Conservation (phyloP, 1,140 invertebrate species). For the Trichoplusia ni region DNA sequence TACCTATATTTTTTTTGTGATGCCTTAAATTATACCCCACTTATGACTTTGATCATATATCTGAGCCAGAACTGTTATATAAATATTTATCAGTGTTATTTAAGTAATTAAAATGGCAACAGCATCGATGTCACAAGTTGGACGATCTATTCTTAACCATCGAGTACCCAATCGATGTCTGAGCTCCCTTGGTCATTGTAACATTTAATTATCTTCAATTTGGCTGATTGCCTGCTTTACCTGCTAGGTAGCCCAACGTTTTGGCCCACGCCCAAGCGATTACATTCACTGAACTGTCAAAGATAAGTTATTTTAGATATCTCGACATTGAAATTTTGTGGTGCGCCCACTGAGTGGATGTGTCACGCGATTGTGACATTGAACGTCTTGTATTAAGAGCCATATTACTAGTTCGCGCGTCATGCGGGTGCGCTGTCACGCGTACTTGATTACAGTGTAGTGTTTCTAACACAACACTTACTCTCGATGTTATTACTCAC, state of each 20-base stretch:
- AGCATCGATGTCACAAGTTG: conserved; percentile 39
- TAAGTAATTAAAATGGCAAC: conserved; percentile 19
- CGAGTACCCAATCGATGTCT: conserved; percentile 60
- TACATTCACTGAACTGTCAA: conserved; percentile 80
- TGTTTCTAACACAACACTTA: conserved; percentile 10
- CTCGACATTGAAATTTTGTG: conserved; percentile 69
- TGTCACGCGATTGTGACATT: conserved; percentile 49
- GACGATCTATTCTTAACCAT: conserved; percentile 54
- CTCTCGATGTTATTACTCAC: conserved; percentile 7
- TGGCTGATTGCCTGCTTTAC: conserved; percentile 76
- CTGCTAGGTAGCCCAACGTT: conserved; percentile 72
- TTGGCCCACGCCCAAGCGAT: conserved; percentile 72
- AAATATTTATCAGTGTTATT: background rate
- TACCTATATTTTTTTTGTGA: no score
- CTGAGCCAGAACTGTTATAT: background rate
- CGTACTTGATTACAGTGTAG: background rate
- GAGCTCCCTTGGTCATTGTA: conserved; percentile 72
- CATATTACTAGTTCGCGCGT: background rate
- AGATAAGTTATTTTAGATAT: conserved; percentile 80
- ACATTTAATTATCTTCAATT: conserved; percentile 79
- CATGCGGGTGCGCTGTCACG: background rate
- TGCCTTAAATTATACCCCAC: no score
- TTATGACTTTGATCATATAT: background rate
- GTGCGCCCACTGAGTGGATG: conserved; percentile 44
- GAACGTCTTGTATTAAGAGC: conserved; percentile 25